Conservation (phyloP, 1,140 invertebrate genomes). For the Hesperophylax magnus region DNA sequence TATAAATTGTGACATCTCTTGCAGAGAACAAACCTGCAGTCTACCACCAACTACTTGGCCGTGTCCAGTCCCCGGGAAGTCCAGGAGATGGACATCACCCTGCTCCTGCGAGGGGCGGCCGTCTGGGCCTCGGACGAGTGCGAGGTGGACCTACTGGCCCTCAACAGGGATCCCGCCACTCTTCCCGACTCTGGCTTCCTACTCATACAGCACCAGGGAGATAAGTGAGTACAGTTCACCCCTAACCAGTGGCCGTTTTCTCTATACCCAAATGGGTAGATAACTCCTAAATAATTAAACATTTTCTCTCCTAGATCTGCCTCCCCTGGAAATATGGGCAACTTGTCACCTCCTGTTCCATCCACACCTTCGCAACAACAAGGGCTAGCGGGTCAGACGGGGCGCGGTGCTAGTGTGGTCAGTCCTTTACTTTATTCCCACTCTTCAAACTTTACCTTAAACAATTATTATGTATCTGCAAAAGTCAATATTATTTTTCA, state of each 20-base stretch:
- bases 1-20: background rate
- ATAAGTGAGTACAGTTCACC: conserved; percentile 69
- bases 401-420: conserved; percentile 90
- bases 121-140: conserved; percentile 96
- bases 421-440: conserved; percentile 63
- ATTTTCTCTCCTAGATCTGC: conserved; percentile 40
- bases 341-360: conserved; percentile 64
- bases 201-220: conserved; percentile 89
- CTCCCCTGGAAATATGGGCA: conserved; percentile 50
- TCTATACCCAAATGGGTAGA: too few species aligned
- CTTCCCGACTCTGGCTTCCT: conserved; percentile 88
- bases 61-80: conserved; percentile 96
- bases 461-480: background rate
- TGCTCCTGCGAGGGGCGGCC: conserved; percentile 88
- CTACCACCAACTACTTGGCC: conserved; percentile 79
- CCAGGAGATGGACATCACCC: conserved; percentile 96
- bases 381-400: conserved; percentile 84
- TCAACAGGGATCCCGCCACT: conserved; percentile 83
- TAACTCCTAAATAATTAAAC: too few species aligned
- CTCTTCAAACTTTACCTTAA: background rate
- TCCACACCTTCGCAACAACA: conserved; percentile 75
- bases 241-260: background rate
- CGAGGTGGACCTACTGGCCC: conserved; percentile 93
- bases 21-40: conserved; percentile 8
- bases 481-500: background rate